Conservation (phyloP, 2,113 vertebrate genomes). For the Dipodomys ordii region DNA sequence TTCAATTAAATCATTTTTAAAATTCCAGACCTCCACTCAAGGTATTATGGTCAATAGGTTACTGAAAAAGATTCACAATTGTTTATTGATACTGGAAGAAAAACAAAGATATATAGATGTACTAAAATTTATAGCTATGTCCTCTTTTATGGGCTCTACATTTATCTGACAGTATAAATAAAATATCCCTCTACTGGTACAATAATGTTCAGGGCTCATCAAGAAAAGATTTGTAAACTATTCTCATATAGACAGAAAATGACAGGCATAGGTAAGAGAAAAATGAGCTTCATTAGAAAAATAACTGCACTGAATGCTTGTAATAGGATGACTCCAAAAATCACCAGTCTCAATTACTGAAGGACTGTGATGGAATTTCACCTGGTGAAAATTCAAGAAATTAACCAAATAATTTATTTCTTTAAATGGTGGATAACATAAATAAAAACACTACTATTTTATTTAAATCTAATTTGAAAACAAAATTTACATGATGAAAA, state of each 20-base stretch:
- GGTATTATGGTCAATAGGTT: conserved; percentile 59
- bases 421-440: conserved; percentile 75
- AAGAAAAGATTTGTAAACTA: conserved; percentile 74
- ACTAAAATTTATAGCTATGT: conserved; percentile 78
- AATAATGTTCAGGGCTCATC: conserved; percentile 62
- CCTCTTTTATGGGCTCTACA: conserved; percentile 69
- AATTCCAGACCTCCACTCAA: conserved; percentile 64
- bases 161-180: conserved; percentile 80
- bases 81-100: conserved; percentile 75
- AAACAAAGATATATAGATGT: conserved; percentile 76
- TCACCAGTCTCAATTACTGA: conserved; percentile 69
- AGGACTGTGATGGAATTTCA: conserved; percentile 68
- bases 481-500: conserved; percentile 81
- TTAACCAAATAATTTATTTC: conserved; percentile 75
- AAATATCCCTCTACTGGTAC: conserved; percentile 69
- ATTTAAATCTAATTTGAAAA: conserved; percentile 84
- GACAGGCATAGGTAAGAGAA: conserved; percentile 71
- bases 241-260: conserved; percentile 59
- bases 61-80: conserved; percentile 71
- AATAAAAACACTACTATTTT: conserved; percentile 66
- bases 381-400: conserved; percentile 65
- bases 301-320: conserved; percentile 74
- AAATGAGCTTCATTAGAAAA: conserved; percentile 73
- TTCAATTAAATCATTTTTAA: conserved; percentile 74
- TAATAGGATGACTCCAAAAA: conserved; percentile 73